Conservation (phyloP, 2,888 invertebrate genomes). For the Gnatocerus cornutus region DNA sequence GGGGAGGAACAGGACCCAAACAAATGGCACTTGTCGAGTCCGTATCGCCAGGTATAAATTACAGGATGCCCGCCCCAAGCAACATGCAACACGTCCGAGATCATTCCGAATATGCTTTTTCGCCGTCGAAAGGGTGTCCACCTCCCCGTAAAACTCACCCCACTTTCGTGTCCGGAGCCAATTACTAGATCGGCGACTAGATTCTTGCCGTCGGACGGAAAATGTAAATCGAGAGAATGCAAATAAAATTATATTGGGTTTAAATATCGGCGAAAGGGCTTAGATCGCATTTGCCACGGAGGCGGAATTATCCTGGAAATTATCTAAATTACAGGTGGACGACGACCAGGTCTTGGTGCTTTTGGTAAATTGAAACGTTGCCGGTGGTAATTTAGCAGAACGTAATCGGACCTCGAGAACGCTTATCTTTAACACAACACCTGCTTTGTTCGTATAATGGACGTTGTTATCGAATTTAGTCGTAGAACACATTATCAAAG, state of each 20-base stretch:
- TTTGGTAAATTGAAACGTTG: constrained; percentile 44
- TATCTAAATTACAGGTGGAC: constrained; percentile 46
- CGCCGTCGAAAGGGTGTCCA: constrained; percentile 11
- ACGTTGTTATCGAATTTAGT: constrained; percentile 35
- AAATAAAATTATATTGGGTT: constrained; percentile 45
- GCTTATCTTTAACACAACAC: constrained; percentile 43
- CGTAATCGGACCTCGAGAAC: constrained; percentile 34
- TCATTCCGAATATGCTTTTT: constrained; percentile 31
- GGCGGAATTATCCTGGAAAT: constrained; percentile 38
- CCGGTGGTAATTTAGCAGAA: constrained; percentile 40
- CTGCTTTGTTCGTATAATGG: constrained; percentile 40
- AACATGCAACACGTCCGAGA: constrained; percentile 51
- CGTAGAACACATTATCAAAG: constrained; percentile 23
- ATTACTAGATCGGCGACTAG: constrained; percentile 37
- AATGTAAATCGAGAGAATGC: constrained; percentile 43
- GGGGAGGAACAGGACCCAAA: constrained; percentile 47
- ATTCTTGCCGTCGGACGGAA: constrained; percentile 36
- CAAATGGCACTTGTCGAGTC: constrained; percentile 51
- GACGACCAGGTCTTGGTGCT: constrained; percentile 29
- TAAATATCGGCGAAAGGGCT: constrained; percentile 31
- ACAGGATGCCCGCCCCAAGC: constrained; percentile 43
- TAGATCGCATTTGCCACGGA: constrained; percentile 31
- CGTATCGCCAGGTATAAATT: constrained; percentile 53
- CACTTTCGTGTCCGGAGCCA: constrained; percentile 32
- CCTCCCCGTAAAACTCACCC: constrained; percentile 3